Evolutionary conservation across 2,888 invertebrate species (phyloP).

Genomic region (Nephrotoma flavescens): DNA sequence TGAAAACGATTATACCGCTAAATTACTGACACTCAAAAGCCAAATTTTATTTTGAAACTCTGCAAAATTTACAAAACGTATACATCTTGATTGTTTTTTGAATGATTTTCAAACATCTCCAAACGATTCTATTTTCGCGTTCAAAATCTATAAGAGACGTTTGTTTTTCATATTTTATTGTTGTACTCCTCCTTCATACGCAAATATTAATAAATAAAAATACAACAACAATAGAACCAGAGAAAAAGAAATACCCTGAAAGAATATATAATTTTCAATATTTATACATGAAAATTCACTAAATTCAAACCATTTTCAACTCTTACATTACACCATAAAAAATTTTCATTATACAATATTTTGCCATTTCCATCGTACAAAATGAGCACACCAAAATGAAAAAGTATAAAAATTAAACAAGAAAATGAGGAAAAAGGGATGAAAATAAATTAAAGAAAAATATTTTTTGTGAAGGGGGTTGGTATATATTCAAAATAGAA

Average conservation of each 20-base stretch:
- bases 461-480: background rate
- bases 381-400: slow-evolving; percentile 17
- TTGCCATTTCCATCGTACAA: slow-evolving; percentile 11
- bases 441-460: background rate
- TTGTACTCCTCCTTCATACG: background rate
- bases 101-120: background rate
- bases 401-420: background rate
- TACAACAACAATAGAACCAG: background rate
- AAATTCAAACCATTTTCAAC: slow-evolving; percentile 1
- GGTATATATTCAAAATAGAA: background rate
- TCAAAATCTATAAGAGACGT: background rate
- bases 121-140: background rate
- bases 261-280: background rate
- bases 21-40: too few relatives aligned
- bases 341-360: background rate
- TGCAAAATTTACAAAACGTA: too few relatives aligned
- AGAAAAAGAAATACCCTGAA: background rate
- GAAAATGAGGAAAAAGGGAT: background rate
- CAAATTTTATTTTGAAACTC: too few relatives aligned
- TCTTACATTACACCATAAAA: background rate
- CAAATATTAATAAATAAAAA: background rate
- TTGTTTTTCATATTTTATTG: background rate
- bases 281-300: background rate
- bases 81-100: background rate
- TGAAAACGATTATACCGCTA: too few relatives aligned